Evolutionary conservation across 2,888 invertebrate species (phyloP).

Genomic region (Sesamia inferens): DNA sequence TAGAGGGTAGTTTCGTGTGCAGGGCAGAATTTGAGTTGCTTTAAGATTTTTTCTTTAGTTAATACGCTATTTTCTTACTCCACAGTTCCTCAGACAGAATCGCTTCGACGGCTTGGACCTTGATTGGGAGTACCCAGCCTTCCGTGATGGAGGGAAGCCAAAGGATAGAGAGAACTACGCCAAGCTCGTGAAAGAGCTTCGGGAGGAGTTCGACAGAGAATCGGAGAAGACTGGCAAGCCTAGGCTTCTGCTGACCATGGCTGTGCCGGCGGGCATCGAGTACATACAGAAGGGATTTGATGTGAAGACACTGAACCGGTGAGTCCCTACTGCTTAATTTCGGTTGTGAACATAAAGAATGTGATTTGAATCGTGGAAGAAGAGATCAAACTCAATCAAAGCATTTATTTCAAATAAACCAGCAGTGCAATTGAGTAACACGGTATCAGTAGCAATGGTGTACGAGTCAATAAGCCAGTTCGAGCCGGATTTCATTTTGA

Average conservation of each 20-base stretch:
- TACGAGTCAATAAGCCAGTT: too few relatives aligned
- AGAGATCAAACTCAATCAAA: too few relatives aligned
- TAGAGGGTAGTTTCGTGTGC: not conserved
- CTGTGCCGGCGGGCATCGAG: slow-evolving; percentile 97
- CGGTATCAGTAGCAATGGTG: too few relatives aligned
- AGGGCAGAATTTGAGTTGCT: not conserved
- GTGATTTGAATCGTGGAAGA: not conserved
- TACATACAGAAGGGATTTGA: slow-evolving; percentile 98
- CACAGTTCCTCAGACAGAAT: slow-evolving; percentile 95
- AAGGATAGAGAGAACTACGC: slow-evolving; percentile 97
- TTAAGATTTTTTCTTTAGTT: not conserved
- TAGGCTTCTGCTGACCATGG: slow-evolving; percentile 95
- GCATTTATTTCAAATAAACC: too few relatives aligned
- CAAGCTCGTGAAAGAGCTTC: slow-evolving; percentile 95
- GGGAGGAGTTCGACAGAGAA: slow-evolving; percentile 97
- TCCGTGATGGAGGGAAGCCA: slow-evolving; percentile 94
- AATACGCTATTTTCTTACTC: slow-evolving; percentile 2
- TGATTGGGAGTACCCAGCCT: slow-evolving; percentile 97
- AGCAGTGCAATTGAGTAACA: too few relatives aligned
- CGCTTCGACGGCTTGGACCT: slow-evolving; percentile 98
- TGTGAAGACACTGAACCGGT: slow-evolving; percentile 95
- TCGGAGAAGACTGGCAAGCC: slow-evolving; percentile 95
- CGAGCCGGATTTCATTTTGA: too few relatives aligned
- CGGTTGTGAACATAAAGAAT: not conserved
- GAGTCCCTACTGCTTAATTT: slow-evolving; percentile 68